A percentile compares a stretch with the other conserved stretches of the same genome.
These are phyloP conservation scores for Xestia rhomboidea DNA, from an alignment of 2,888 invertebrate genomes.

Conservation along the genomic window DNA sequence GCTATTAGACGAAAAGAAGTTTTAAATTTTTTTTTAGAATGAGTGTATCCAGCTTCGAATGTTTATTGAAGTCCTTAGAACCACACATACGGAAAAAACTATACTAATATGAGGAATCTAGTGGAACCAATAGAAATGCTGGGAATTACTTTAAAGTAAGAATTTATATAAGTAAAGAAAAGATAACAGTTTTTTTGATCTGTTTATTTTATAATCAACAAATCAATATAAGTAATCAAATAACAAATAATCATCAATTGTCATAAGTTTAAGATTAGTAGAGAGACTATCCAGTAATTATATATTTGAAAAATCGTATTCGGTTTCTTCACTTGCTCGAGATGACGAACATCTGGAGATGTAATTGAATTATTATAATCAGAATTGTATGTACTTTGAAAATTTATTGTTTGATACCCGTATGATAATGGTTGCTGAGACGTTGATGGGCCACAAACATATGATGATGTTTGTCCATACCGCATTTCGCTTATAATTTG, in stretches of 20 bases:
- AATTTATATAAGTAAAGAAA: conserved; percentile 43
- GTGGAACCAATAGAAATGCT: conserved; percentile 68
- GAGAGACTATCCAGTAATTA: too few relatives aligned
- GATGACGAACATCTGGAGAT: conserved; percentile 54
- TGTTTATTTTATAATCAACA: too few relatives aligned
- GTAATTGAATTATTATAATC: conserved; percentile 58
- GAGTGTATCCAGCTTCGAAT: conserved; percentile 59
- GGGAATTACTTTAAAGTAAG: conserved; percentile 67
- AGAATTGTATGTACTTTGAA: conserved; percentile 58
- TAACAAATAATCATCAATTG: conserved; percentile 51
- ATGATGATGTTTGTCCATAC: conserved; percentile 61
- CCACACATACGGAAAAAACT: conserved; percentile 68
- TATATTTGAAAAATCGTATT: conserved; percentile 3
- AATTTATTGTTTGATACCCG: conserved; percentile 62
- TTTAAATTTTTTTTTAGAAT: conserved; percentile 54
- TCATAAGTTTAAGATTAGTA: conserved; percentile 22
- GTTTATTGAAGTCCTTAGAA: conserved; percentile 66
- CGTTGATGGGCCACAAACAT: conserved; percentile 56
- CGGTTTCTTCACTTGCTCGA: conserved; percentile 56
- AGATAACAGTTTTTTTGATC: conserved; percentile 51
- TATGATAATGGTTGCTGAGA: conserved; percentile 61
- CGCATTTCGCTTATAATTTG: conserved; percentile 65
- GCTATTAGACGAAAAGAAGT: conserved; percentile 63
- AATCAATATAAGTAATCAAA: conserved; percentile 50
- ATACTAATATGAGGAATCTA: conserved; percentile 69